phyloP scores from a whole-genome alignment of 2,888 invertebrate genomes.

The Metacarcinus magister region DNA sequence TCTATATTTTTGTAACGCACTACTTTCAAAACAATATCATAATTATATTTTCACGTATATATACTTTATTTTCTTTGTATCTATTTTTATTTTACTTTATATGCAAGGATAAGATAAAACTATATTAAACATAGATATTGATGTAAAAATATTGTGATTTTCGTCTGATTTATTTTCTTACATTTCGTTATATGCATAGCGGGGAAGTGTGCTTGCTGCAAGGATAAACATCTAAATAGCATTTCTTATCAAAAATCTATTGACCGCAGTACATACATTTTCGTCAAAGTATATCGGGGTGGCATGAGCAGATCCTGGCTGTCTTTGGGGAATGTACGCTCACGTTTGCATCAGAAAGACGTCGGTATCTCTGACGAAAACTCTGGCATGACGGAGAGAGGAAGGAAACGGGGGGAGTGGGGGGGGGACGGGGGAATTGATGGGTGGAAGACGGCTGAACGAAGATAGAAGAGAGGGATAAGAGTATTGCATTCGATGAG shows the following conservation, averaged over 20 bases:
- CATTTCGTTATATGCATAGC: not conserved
- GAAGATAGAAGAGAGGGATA: not conserved
- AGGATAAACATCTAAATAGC: not conserved
- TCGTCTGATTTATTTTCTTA: not conserved
- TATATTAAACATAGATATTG: not conserved
- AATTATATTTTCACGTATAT: not conserved
- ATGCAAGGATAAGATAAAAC: too few species aligned
- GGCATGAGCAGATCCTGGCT: not conserved
- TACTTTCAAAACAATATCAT: too few species aligned
- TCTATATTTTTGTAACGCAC: too few species aligned
- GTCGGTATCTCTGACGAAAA: not conserved
- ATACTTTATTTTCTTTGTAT: not conserved
- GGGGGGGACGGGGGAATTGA: not conserved
- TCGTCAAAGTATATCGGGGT: not conserved
- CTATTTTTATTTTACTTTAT: not conserved
- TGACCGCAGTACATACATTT: not conserved
- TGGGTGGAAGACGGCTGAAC: not conserved
- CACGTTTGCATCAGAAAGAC: not conserved
- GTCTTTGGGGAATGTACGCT: not conserved
- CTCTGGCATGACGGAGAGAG: not conserved
- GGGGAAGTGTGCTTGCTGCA: too few species aligned
- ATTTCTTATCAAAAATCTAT: not conserved
- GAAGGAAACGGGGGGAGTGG: not conserved
- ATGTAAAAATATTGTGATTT: not conserved
- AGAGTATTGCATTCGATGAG: not conserved